phyloP scores from a whole-genome alignment of 2,888 invertebrate species.

The Catocala fraxini region DNA sequence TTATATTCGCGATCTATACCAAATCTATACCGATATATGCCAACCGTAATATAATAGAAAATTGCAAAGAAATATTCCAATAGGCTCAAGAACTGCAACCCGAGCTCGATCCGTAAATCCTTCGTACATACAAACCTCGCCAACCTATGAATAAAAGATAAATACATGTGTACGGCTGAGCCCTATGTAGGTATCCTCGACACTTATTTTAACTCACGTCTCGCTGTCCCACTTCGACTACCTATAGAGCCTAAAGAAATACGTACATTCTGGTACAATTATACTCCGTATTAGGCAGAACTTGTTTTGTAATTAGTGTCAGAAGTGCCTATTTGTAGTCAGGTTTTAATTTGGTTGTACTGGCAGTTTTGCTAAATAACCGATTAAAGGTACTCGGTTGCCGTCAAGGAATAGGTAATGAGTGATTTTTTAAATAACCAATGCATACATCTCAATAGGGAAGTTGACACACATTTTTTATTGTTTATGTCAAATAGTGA shows the following conservation, averaged over 20 bases:
- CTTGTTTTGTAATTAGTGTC: slow-evolving; percentile 1
- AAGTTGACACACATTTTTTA: no score
- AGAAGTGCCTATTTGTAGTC: neutral
- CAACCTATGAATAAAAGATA: slow-evolving; percentile 37
- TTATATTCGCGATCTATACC: no score
- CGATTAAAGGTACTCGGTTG: no score
- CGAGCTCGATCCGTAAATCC: slow-evolving; percentile 8
- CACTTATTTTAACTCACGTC: slow-evolving; percentile 24
- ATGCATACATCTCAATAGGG: no score
- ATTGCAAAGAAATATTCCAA: neutral
- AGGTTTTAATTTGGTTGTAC: neutral
- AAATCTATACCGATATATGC: no score
- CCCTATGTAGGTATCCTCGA: slow-evolving; percentile 19
- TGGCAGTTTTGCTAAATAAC: no score
- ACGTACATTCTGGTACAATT: neutral
- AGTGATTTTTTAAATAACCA: no score
- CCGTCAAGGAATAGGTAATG: no score
- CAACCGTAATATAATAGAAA: no score
- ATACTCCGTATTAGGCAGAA: neutral
- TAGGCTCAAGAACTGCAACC: slow-evolving; percentile 14
- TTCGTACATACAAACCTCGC: slow-evolving; percentile 7
- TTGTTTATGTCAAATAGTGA: no score
- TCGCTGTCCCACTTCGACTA: slow-evolving; percentile 10
- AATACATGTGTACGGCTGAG: slow-evolving; percentile 24
- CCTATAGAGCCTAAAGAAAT: neutral